Percentiles rank a stretch among this genome's conserved stretches.
Conservation (phyloP, 2,888 invertebrate species). For the Zelleria hepariella region DNA sequence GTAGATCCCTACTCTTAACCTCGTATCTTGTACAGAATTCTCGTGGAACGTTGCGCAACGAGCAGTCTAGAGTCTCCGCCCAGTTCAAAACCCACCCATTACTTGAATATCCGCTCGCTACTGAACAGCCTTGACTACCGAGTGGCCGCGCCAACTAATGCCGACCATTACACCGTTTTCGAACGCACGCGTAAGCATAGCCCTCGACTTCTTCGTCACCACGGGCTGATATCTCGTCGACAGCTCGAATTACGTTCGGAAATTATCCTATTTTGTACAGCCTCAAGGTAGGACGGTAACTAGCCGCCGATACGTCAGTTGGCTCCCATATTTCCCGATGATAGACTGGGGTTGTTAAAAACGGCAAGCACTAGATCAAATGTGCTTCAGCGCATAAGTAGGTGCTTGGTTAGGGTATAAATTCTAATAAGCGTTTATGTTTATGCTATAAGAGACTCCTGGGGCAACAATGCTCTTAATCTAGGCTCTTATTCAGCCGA, state of each 20-base stretch:
- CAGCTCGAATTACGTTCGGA: conserved; percentile 52
- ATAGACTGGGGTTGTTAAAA: conserved; percentile 53
- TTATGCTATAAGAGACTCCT: conserved; percentile 46
- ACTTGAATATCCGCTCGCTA: conserved; percentile 44
- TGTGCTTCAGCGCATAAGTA: conserved; percentile 28
- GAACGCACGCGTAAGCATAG: conserved; percentile 32
- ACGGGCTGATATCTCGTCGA: conserved; percentile 56
- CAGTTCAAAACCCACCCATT: conserved; percentile 53
- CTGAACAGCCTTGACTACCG: conserved; percentile 65
- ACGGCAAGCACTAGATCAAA: conserved; percentile 43
- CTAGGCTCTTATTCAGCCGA: conserved; percentile 57
- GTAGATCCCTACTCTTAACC: conserved; percentile 53
- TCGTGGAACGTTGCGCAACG: conserved; percentile 38
- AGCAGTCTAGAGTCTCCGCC: conserved; percentile 46
- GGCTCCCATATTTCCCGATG: conserved; percentile 54
- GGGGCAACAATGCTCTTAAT: conserved; percentile 62
- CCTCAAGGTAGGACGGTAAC: conserved; percentile 44
- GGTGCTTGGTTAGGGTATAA: conserved; percentile 34
- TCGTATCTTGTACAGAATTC: conserved; percentile 18
- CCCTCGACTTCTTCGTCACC: conserved; percentile 38
- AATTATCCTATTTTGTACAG: conserved; percentile 58
- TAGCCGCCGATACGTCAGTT: conserved; percentile 34
- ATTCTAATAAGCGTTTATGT: conserved; percentile 62
- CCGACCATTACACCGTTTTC: conserved; percentile 34
- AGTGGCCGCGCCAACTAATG: conserved; percentile 40